These are phyloP conservation scores for Hypothenemus hampei DNA, from an alignment of 1,140 invertebrate genomes.

Conservation along the genomic window DNA sequence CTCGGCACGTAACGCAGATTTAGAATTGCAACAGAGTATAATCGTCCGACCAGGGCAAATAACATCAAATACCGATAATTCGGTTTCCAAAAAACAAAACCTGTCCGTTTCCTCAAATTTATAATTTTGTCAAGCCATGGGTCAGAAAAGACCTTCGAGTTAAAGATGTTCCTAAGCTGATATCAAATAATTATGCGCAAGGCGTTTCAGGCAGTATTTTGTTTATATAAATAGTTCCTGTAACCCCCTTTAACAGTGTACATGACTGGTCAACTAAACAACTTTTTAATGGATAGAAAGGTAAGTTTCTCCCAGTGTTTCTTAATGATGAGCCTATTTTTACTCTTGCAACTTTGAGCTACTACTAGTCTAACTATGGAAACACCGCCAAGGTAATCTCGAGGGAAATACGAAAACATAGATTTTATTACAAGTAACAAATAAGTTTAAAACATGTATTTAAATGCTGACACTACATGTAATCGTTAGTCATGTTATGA, in stretches of 20 bases:
- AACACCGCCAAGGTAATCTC: too few relatives aligned
- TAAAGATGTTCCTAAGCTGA: conserved; percentile 18
- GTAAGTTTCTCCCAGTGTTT: too few relatives aligned
- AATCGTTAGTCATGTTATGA: conserved; percentile 17
- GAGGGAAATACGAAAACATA: conserved; percentile 4
- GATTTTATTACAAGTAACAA: conserved; percentile 7
- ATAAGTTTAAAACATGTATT: neutral
- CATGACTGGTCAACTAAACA: conserved; percentile 15
- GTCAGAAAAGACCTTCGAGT: conserved; percentile 3
- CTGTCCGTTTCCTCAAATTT: conserved; percentile 2
- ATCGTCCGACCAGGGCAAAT: conserved; percentile 32
- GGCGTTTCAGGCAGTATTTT: conserved; percentile 21
- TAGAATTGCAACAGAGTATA: conserved; percentile 41
- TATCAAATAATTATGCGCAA: conserved; percentile 19
- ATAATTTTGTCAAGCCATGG: conserved; percentile 5
- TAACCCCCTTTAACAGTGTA: conserved; percentile 18
- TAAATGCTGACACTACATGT: conserved; percentile 13
- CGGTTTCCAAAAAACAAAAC: conserved; percentile 4
- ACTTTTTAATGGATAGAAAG: conserved; percentile 2
- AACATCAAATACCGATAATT: conserved; percentile 32
- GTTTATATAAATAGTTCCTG: conserved; percentile 19
- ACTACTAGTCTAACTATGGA: too few relatives aligned
- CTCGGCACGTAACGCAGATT: conserved; percentile 44
- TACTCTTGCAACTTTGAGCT: too few relatives aligned
- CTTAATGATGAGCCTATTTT: too few relatives aligned